Percentiles rank a stretch among this genome's conserved stretches.
Conservation (phyloP, 2,113 vertebrate species). For the Dunckerocampus dactyliophorus region DNA sequence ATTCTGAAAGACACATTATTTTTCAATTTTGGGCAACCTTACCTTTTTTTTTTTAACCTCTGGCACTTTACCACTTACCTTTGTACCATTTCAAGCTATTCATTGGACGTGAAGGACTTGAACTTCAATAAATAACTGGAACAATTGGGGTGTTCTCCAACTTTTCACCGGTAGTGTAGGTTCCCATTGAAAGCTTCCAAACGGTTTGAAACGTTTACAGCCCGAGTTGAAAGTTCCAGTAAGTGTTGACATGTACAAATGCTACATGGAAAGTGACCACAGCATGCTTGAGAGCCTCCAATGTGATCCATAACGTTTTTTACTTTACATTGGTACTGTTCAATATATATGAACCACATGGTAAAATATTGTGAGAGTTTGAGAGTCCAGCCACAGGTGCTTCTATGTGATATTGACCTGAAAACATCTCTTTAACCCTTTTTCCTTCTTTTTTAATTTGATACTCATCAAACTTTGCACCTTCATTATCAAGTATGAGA, state of each 20-base stretch:
- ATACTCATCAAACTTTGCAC: conserved; percentile 60
- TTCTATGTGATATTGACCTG: conserved; percentile 28
- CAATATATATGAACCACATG: neutral
- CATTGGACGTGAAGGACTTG: too few relatives aligned
- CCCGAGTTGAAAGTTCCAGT: conserved; percentile 3
- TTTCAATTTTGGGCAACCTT: too few relatives aligned
- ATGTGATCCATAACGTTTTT: conserved; percentile 31
- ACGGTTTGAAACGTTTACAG: too few relatives aligned
- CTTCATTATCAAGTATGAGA: conserved; percentile 28
- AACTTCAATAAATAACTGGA: too few relatives aligned
- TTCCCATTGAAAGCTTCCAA: too few relatives aligned
- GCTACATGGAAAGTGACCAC: conserved; percentile 25
- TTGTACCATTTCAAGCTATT: too few relatives aligned
- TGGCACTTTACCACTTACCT: too few relatives aligned
- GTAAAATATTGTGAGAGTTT: conserved; percentile 23
- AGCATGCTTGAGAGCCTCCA: conserved; percentile 48
- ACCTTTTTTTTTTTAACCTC: too few relatives aligned
- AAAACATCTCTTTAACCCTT: conserved; percentile 48
- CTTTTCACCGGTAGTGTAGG: too few relatives aligned
- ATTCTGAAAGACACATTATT: too few relatives aligned
- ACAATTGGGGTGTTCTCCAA: too few relatives aligned
- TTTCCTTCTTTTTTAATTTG: conserved; percentile 55
- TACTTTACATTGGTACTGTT: conserved; percentile 43
- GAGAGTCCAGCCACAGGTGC: conserved; percentile 29
- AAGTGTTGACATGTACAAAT: conserved; percentile 46